A percentile compares a stretch with the other conserved stretches of the same genome.
phyloP scores from a whole-genome alignment of 2,888 invertebrate genomes.

The Oligia latruncula region DNA sequence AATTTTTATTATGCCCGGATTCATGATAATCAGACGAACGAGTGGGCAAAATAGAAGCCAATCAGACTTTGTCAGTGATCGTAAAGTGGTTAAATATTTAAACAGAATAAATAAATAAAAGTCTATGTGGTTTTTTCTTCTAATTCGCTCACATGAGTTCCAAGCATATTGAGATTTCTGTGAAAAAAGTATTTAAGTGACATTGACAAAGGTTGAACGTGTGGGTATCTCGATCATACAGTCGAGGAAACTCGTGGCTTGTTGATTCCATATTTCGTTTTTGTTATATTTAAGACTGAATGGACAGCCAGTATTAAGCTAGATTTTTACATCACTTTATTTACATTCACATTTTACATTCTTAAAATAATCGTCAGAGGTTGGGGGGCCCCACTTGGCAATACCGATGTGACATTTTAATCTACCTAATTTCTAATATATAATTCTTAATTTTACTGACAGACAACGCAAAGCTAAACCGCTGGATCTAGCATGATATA shows the following conservation, averaged over 20 bases:
- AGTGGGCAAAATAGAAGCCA: not conserved
- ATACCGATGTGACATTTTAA: too few relatives aligned
- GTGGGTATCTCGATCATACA: not conserved
- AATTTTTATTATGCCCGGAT: not conserved
- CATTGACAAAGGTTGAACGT: not conserved
- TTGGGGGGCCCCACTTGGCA: too few relatives aligned
- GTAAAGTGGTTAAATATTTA: not conserved
- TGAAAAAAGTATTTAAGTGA: not conserved
- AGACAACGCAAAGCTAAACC: too few relatives aligned
- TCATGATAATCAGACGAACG: not conserved
- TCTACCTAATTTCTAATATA: too few relatives aligned
- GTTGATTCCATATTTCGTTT: not conserved
- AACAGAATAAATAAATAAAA: not conserved
- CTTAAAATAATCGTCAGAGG: too few relatives aligned
- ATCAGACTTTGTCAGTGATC: not conserved
- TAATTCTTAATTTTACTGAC: too few relatives aligned
- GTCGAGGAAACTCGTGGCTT: not conserved
- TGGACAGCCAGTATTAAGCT: not conserved
- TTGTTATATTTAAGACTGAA: not conserved
- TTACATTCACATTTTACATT: too few relatives aligned
- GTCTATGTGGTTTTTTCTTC: not conserved
- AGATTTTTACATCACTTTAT: not conserved
- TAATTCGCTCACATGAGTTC: not conserved
- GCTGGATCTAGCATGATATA: too few relatives aligned
- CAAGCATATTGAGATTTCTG: not conserved